Evolutionary conservation across 2,888 invertebrate genomes (phyloP), one percentile per base, ranked within the genome.

Genomic region (Podabrus alpinus): DNA sequence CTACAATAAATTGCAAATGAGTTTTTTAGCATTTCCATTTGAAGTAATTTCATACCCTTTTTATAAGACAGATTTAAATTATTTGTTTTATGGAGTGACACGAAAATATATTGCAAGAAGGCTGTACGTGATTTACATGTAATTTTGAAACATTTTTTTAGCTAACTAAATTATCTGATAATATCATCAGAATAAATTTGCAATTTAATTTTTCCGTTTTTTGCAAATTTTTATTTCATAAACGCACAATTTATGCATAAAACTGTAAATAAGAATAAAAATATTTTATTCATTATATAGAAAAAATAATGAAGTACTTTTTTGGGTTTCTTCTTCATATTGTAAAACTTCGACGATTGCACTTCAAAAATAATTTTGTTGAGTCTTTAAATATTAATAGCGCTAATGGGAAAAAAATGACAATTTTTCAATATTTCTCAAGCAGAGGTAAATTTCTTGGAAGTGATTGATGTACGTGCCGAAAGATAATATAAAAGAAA

Each of bases 171-270:
- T 68, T 68, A 72, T 72, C 29, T 68, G 72, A 61, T 64, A 72
- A 59, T 64, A 64, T 64, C 72, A 72, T 72, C 62, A 68, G 68
- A 68, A 72, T 68, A 72, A 64, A 64, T 64, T 64, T 64, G 19
- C 68, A 72, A 68, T 72, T 68, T 68, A 72, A 72, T 72, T 72
- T 72, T 72, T 21, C 19, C 19, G 62, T n/a, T 64, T 64, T 64
- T 64, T 19, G 21, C 62, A 64, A 64, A 45, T 45, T 45, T 45
- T 45, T 45, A 45, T 45, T 45, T 45, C n/a, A 45, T 45, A 45
- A 45, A 45, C 45, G n/a, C 1, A n/a, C n/a, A 45, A n/a, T 45
- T 45, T 45, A n/a, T 45, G 45, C 45, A 45, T 45, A 45, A n/a
- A 45, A n/a, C n/a, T n/a, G 45, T 45, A 45, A n/a, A 45, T 45